Evolutionary conservation across 2,113 vertebrate species (phyloP).

Genomic region (Phylloscopus whistleri): DNA sequence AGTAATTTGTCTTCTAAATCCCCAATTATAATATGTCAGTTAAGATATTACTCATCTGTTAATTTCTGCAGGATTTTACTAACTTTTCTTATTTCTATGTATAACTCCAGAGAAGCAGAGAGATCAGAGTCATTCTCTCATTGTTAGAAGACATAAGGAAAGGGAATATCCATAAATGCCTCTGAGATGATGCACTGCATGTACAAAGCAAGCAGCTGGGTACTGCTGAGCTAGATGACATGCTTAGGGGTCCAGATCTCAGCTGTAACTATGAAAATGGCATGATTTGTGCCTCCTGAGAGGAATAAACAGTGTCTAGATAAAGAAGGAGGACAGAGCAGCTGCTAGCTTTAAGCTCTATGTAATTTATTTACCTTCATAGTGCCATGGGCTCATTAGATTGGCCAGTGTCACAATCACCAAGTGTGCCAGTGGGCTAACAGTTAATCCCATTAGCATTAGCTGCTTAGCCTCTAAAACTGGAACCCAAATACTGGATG

Average conservation of each 20-base stretch:
- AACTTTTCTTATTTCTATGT: neutral
- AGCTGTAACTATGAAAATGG: neutral
- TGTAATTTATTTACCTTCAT: conserved; percentile 34
- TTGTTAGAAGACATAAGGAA: neutral
- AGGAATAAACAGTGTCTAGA: neutral
- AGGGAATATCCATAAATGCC: neutral
- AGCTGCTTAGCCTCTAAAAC: conserved; percentile 52
- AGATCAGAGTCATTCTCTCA: neutral
- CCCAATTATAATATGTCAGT: neutral
- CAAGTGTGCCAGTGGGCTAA: conserved; percentile 14
- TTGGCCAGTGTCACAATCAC: neutral
- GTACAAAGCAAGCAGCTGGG: neutral
- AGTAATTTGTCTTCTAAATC: neutral
- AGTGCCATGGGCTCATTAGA: neutral
- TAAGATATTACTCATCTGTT: neutral
- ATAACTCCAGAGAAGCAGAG: neutral
- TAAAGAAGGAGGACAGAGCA: neutral
- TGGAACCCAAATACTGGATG: neutral
- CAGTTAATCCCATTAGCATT: conserved; percentile 46
- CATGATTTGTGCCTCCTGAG: neutral
- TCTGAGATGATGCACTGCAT: neutral
- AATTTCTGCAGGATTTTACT: neutral
- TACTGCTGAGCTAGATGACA: neutral
- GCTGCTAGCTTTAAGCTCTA: neutral
- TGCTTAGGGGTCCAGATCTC: neutral